phyloP scores from a whole-genome alignment of 2,888 invertebrate genomes.

The Patella caerulea region DNA sequence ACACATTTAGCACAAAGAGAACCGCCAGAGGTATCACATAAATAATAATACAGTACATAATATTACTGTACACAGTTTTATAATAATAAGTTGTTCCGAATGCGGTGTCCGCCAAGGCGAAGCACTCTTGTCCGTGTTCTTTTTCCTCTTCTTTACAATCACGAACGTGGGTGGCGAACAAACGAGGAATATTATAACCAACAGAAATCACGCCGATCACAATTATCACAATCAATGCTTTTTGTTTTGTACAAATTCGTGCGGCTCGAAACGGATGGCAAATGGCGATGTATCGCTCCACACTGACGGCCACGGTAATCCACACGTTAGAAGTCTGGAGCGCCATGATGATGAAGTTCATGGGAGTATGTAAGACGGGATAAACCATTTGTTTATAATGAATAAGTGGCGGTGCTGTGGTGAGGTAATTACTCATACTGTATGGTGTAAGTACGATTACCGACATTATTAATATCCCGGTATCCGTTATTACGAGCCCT shows the following conservation, averaged over 20 bases:
- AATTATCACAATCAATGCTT: conserved; percentile 54
- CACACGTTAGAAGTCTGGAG: conserved; percentile 66
- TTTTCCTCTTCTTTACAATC: conserved; percentile 25
- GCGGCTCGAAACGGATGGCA: conserved; percentile 64
- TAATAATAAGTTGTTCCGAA: conserved; percentile 52
- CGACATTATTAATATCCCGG: conserved; percentile 46
- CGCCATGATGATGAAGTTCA: conserved; percentile 61
- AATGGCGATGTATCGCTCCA: conserved; percentile 66
- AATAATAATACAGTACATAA: conserved; percentile 56
- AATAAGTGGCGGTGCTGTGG: conserved; percentile 40
- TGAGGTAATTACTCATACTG: conserved; percentile 42
- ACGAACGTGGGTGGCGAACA: conserved; percentile 48
- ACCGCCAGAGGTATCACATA: conserved; percentile 56
- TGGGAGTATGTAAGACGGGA: conserved; percentile 59
- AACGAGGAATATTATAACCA: conserved; percentile 62
- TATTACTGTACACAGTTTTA: conserved; percentile 49
- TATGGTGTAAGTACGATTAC: conserved; percentile 42
- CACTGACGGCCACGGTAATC: conserved; percentile 65
- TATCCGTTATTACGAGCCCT: conserved; percentile 61
- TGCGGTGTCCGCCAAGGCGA: conserved; percentile 44
- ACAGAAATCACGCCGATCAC: conserved; percentile 49
- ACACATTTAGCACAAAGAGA: conserved; percentile 55
- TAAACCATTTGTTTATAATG: conserved; percentile 56
- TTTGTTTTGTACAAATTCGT: conserved; percentile 54
- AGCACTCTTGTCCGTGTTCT: conserved; percentile 30